Conservation (phyloP, 2,797 vertebrate species). For the Pterois miles region DNA sequence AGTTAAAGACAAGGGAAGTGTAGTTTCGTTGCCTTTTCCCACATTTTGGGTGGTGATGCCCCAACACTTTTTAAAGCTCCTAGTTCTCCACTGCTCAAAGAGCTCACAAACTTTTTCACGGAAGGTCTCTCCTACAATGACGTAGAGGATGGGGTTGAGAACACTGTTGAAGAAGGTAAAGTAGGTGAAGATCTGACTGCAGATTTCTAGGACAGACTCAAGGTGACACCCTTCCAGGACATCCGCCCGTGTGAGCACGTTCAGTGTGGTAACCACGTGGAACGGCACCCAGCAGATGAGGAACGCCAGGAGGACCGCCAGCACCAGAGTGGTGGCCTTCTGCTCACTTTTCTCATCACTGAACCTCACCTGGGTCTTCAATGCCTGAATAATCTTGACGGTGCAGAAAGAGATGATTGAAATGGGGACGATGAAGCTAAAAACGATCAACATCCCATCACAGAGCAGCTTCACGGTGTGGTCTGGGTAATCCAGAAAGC, state of each 20-base stretch:
- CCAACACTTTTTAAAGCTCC: too few species aligned
- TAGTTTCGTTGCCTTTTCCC: too few species aligned
- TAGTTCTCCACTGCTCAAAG: conserved; percentile 67
- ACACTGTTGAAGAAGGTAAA: conserved; percentile 89
- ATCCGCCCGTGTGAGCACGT: conserved; percentile 59
- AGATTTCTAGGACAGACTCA: conserved; percentile 75
- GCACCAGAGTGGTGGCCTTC: conserved; percentile 83
- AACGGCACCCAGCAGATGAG: conserved; percentile 90
- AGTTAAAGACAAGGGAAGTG: too few species aligned
- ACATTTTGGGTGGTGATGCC: too few species aligned
- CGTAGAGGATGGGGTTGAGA: conserved; percentile 91
- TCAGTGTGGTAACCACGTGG: conserved; percentile 81
- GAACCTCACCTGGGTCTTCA: conserved; percentile 70
- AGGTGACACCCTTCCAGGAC: conserved; percentile 79
- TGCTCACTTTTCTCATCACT: conserved; percentile 75
- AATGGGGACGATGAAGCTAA: conserved; percentile 85
- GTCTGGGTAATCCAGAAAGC: conserved; percentile 78
- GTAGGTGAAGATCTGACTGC: conserved; percentile 84
- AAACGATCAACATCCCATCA: conserved; percentile 68
- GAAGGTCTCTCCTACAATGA: conserved; percentile 90
- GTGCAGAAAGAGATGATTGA: conserved; percentile 85
- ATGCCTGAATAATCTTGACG: conserved; percentile 80
- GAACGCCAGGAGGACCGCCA: conserved; percentile 84
- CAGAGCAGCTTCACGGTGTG: background rate
- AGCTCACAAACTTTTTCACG: conserved; percentile 84